These are phyloP conservation scores for Lamellibrachia luymesi DNA, from an alignment of 1,140 invertebrate species.

Conservation along the genomic window DNA sequence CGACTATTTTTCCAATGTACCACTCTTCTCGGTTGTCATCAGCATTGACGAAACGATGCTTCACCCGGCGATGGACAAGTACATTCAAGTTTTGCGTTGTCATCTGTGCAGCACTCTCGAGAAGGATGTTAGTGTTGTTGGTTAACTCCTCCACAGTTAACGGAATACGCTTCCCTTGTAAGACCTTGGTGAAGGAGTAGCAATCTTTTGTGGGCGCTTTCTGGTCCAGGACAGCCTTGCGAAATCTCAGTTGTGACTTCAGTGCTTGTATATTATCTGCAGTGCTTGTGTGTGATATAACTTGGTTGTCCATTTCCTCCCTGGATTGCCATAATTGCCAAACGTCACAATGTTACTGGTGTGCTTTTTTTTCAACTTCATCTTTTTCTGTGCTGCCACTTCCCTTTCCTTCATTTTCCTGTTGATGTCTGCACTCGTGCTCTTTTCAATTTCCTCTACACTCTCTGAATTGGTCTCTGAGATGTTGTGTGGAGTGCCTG, in stretches of 20 bases:
- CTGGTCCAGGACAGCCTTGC: not conserved
- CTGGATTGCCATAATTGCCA: not conserved
- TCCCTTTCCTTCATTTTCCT: not conserved
- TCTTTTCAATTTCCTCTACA: constrained; percentile 1
- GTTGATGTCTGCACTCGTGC: not conserved
- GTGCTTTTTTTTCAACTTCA: not conserved
- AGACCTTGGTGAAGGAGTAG: not conserved
- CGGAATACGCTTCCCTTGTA: not conserved
- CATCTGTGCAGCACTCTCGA: not conserved
- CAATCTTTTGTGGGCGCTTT: not conserved
- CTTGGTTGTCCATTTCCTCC: not conserved
- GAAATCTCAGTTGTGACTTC: constrained; percentile 4
- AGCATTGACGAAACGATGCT: not conserved
- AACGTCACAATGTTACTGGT: not conserved
- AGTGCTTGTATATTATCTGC: not conserved
- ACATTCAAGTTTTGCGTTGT: not conserved
- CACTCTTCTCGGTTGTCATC: not conserved
- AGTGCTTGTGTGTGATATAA: not conserved
- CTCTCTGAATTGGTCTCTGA: not conserved
- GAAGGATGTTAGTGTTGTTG: not conserved
- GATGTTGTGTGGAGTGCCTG: not conserved
- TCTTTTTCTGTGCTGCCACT: not conserved
- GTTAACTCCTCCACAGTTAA: not conserved
- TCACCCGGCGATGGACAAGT: not conserved
- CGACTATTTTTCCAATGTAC: constrained; percentile 6